A percentile compares a stretch with the other conserved stretches of the same genome.
Evolutionary conservation across 2,113 vertebrate species (phyloP).

Genomic region (Anguilla rostrata): DNA sequence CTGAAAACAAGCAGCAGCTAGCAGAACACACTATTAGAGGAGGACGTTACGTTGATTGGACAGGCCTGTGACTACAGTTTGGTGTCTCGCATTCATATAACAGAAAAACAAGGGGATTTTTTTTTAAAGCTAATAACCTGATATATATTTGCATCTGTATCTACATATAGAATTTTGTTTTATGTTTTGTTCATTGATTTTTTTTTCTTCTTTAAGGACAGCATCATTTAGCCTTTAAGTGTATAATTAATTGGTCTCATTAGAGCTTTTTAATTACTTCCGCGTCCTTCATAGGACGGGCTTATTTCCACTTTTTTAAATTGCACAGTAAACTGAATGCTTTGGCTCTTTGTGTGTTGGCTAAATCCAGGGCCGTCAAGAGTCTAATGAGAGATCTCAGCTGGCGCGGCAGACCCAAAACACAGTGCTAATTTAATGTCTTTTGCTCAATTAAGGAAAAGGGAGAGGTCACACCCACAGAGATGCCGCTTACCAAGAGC

Average conservation of each 20-base stretch:
- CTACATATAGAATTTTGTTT: neutral
- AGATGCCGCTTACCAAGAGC: slow-evolving; percentile 43
- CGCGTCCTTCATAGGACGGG: slow-evolving; percentile 53
- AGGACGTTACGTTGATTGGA: neutral
- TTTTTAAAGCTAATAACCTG: neutral
- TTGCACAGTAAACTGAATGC: slow-evolving; percentile 54
- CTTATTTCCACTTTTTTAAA: slow-evolving; percentile 64
- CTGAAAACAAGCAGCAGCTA: neutral
- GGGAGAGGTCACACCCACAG: slow-evolving; percentile 35
- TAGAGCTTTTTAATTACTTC: slow-evolving; percentile 70
- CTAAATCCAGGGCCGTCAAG: neutral
- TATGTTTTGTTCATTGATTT: slow-evolving; percentile 36
- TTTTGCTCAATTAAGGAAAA: slow-evolving; percentile 66
- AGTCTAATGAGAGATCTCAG: slow-evolving; percentile 9
- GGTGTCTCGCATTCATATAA: neutral
- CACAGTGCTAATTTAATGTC: slow-evolving; percentile 64
- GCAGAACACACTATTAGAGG: no score
- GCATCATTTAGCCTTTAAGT: slow-evolving; percentile 66
- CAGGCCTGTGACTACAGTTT: neutral
- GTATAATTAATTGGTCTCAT: slow-evolving; percentile 69
- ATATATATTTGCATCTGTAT: neutral
- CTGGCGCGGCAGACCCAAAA: neutral
- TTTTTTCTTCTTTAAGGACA: slow-evolving; percentile 47
- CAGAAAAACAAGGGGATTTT: neutral
- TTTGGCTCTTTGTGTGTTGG: neutral